phyloP scores from a whole-genome alignment of 2,113 vertebrate species.

The Gopherus evgoodei region DNA sequence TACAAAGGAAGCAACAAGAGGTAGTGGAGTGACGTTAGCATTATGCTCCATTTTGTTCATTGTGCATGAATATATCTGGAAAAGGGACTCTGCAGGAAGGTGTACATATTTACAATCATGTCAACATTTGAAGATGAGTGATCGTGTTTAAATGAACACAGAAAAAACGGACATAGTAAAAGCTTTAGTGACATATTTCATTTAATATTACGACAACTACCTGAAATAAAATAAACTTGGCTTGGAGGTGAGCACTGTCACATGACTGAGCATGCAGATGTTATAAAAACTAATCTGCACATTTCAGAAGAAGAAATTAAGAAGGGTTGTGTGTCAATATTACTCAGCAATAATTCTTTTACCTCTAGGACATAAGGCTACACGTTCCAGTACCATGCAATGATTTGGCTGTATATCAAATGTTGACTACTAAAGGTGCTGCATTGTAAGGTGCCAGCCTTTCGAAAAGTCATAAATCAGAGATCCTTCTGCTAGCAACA shows the following conservation, averaged over 20 bases:
- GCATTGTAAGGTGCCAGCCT: not conserved
- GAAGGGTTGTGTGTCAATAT: not conserved
- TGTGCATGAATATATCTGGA: not conserved
- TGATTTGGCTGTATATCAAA: not conserved
- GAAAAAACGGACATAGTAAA: not conserved
- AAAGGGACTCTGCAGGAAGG: not conserved
- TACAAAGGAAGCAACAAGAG: not conserved
- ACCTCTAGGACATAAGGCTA: not conserved
- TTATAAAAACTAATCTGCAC: not conserved
- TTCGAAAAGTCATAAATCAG: not conserved
- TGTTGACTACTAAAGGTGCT: not conserved
- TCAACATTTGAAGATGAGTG: not conserved
- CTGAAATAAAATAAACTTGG: slow-evolving; percentile 17
- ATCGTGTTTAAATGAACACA: not conserved
- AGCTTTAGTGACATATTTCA: not conserved
- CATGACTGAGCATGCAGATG: not conserved
- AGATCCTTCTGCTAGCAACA: not conserved
- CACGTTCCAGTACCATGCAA: not conserved
- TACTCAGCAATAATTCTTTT: not conserved
- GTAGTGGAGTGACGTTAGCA: not conserved
- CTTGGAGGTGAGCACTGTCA: not conserved
- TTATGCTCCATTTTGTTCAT: not conserved
- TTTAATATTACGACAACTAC: not conserved
- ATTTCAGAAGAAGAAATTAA: not conserved
- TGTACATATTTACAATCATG: not conserved